Base-by-base conservation (phyloP, 2,113 vertebrate genomes). In the Thamnaconus septentrionalis region DNA sequence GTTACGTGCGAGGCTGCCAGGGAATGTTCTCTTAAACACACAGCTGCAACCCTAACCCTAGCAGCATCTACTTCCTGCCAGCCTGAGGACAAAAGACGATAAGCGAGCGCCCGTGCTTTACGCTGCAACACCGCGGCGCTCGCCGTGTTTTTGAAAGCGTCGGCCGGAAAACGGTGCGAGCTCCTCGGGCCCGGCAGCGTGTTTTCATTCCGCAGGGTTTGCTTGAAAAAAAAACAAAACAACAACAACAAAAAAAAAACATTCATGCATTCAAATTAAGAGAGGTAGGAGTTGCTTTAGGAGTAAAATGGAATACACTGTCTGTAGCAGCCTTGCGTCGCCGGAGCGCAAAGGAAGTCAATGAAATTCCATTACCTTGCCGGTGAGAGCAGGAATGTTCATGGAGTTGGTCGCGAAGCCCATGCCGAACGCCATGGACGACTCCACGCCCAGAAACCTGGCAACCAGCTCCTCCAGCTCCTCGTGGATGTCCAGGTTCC, bases 371-470 rank as follows among this genome's bases (percentile, higher is more conserved):
- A 8, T 59, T 72, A 99, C 96, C 93, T 97, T 98, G 82, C 96
- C 93, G 61, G 94, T 91, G 54, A 99, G 92, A 64, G 95, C 94
- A 76, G 96, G 97, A 91, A 98, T 98, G 89, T 98, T 99, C 96
- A 98, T 99, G 57, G 96, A 98, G 81, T 98, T 99, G 60, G 97
- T 98, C 40, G 97, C 96, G 68, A 99, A 99, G 48, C 97, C 97
- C 97, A 99, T 99, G 50, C 97, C 97, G 64, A 96, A 99, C 0
- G 89, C 62, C 96, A 99, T 94, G 51, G 96, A 93, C 58, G 96
- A 94, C 85, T 99, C 96, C 40, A 99, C 96, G 43, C 97, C 96
- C 61, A 98, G 89, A 76, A 97, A 99, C 57, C 85, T 91, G 66
- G 96, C 96, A 62, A 94, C 88, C 76, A 99, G 81, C 49, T 91